These are phyloP conservation scores for Lasioglossum marginatum DNA, from an alignment of 2,888 invertebrate genomes.

Conservation along the genomic window DNA sequence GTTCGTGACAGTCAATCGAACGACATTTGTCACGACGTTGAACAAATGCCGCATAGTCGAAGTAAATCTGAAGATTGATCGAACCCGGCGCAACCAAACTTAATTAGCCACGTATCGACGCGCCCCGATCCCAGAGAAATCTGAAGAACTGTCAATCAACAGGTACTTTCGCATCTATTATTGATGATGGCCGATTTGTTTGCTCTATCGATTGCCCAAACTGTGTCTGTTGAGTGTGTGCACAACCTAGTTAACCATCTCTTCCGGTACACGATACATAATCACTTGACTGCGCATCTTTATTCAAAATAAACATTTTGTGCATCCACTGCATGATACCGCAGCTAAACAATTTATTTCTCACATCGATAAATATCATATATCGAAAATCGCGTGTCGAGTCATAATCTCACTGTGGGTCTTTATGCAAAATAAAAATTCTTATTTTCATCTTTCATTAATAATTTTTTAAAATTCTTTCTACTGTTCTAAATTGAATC, in stretches of 20 bases:
- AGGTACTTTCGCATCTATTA: constrained; percentile 42
- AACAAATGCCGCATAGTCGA: constrained; percentile 34
- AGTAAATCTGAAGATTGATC: constrained; percentile 39
- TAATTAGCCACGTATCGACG: constrained; percentile 45
- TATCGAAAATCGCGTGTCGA: neutral
- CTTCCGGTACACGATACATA: neutral
- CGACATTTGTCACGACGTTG: constrained; percentile 51
- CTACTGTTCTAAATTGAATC: too few relatives aligned
- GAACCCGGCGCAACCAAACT: constrained; percentile 19
- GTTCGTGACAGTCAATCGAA: constrained; percentile 61
- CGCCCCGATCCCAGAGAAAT: neutral
- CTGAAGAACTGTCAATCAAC: constrained; percentile 48
- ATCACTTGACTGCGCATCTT: neutral
- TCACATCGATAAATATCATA: neutral
- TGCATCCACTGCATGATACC: neutral
- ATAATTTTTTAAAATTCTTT: too few relatives aligned
- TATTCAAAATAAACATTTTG: neutral
- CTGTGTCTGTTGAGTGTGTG: neutral
- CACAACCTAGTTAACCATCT: neutral
- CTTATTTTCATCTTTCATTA: too few relatives aligned
- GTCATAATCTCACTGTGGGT: too few relatives aligned
- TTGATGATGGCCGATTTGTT: constrained; percentile 29
- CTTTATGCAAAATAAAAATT: too few relatives aligned
- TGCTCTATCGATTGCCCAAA: constrained; percentile 7
- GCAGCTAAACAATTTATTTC: neutral